These are phyloP conservation scores for Oncorhynchus mykiss DNA, from an alignment of 2,113 vertebrate species.

Conservation along the genomic window DNA sequence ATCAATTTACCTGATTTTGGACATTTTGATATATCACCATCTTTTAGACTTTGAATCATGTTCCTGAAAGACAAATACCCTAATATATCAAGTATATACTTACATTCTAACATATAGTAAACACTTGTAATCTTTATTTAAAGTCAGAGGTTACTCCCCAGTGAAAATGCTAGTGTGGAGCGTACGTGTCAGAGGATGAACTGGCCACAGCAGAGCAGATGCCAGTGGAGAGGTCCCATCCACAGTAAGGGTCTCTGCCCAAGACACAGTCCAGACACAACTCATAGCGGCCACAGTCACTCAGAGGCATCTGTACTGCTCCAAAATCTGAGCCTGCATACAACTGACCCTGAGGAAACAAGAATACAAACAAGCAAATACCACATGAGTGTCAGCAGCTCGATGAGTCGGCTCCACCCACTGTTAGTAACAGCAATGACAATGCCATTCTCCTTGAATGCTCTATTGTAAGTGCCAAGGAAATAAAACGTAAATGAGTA, in stretches of 20 bases:
- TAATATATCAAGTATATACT: neutral
- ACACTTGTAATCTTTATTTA: too few species aligned
- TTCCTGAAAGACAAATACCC: conserved; percentile 26
- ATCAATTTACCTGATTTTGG: conserved; percentile 55
- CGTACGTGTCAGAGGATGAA: neutral
- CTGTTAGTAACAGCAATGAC: neutral
- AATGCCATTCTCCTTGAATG: neutral
- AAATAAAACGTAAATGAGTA: neutral
- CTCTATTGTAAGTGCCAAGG: neutral
- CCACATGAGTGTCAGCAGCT: neutral
- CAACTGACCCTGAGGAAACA: conserved; percentile 62
- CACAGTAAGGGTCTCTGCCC: conserved; percentile 77
- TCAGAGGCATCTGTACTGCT: conserved; percentile 71
- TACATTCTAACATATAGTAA: too few species aligned
- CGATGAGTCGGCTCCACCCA: too few species aligned
- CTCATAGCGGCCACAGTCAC: conserved; percentile 64
- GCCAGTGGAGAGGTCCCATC: conserved; percentile 52
- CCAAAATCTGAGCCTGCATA: conserved; percentile 67
- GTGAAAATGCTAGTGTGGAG: too few species aligned
- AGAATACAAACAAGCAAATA: conserved; percentile 13
- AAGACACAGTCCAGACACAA: conserved; percentile 74
- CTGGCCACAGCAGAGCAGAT: conserved; percentile 45
- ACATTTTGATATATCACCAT: conserved; percentile 68
- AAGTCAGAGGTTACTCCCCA: too few species aligned
- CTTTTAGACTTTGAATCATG: conserved; percentile 71